Percentiles rank a stretch among this genome's conserved stretches.
Conservation (phyloP, 2,888 invertebrate species). For the Hydrotaea diabolus region DNA sequence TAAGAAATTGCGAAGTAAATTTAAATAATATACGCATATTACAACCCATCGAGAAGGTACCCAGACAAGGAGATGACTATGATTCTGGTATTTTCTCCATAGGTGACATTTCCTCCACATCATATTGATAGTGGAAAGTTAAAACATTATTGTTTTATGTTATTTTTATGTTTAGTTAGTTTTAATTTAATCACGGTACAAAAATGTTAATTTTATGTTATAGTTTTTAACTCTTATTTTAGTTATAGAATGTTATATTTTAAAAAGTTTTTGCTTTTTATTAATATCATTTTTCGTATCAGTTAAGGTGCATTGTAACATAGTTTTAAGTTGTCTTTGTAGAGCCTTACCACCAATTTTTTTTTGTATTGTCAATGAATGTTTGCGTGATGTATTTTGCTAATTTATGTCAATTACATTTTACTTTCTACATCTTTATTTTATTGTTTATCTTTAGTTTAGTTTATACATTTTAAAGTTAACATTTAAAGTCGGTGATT, state of each 20-base stretch:
- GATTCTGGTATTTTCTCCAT: slow-evolving; percentile 70
- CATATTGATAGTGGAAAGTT: slow-evolving; percentile 52
- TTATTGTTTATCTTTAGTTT: not conserved
- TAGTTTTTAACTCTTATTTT: no score
- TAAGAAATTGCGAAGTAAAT: slow-evolving; percentile 57
- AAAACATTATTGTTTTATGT: slow-evolving; percentile 1
- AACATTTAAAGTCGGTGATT: not conserved
- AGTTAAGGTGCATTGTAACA: not conserved
- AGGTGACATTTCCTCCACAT: slow-evolving; percentile 60
- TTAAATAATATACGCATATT: slow-evolving; percentile 65
- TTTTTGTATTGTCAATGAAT: no score
- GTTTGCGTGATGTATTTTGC: not conserved
- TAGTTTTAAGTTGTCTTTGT: slow-evolving; percentile 7
- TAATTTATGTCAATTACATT: not conserved
- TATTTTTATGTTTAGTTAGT: slow-evolving; percentile 34
- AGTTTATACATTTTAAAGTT: not conserved
- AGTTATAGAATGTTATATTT: no score
- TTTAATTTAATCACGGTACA: slow-evolving; percentile 38
- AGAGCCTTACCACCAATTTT: no score
- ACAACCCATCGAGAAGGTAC: slow-evolving; percentile 68
- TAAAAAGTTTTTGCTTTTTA: not conserved
- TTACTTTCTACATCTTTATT: not conserved
- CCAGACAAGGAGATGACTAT: slow-evolving; percentile 64
- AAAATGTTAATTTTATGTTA: not conserved
- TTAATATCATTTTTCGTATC: not conserved